Conservation (phyloP, 2,888 invertebrate species). For the Hydraecia micacea region DNA sequence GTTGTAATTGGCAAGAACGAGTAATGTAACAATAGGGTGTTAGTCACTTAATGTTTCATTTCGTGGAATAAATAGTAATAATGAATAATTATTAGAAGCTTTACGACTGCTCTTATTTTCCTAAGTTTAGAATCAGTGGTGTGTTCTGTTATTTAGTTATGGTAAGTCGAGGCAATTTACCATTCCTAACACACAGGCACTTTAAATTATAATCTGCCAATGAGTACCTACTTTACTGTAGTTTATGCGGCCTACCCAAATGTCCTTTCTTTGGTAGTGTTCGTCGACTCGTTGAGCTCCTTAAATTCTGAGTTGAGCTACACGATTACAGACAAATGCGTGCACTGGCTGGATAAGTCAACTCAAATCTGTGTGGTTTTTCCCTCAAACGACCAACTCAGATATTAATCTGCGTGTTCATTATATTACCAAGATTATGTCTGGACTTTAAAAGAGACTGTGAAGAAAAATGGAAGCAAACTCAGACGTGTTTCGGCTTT, state of each 20-base stretch:
- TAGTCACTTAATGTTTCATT: not conserved
- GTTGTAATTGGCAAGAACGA: conserved; percentile 27
- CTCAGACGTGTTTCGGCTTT: too few relatives aligned
- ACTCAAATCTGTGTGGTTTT: not conserved
- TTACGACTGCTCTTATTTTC: not conserved
- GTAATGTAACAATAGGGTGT: conserved; percentile 32
- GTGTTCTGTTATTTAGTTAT: not conserved
- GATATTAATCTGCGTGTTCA: not conserved
- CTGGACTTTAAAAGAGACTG: not conserved
- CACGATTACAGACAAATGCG: not conserved
- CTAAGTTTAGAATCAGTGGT: not conserved
- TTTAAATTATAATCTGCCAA: not conserved
- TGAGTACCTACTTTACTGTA: not conserved
- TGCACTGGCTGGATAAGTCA: not conserved
- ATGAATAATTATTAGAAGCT: not conserved
- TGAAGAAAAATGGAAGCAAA: not conserved
- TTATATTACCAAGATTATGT: not conserved
- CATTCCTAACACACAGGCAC: too few relatives aligned
- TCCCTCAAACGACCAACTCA: not conserved
- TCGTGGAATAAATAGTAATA: conserved; percentile 13
- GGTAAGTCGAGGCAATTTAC: not conserved
- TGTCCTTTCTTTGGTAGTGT: not conserved
- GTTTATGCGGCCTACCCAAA: not conserved
- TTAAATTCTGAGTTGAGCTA: not conserved
- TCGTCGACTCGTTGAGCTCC: not conserved